Evolutionary conservation across 1,140 invertebrate genomes (phyloP).

Genomic region (Lordiphosa collinella): DNA sequence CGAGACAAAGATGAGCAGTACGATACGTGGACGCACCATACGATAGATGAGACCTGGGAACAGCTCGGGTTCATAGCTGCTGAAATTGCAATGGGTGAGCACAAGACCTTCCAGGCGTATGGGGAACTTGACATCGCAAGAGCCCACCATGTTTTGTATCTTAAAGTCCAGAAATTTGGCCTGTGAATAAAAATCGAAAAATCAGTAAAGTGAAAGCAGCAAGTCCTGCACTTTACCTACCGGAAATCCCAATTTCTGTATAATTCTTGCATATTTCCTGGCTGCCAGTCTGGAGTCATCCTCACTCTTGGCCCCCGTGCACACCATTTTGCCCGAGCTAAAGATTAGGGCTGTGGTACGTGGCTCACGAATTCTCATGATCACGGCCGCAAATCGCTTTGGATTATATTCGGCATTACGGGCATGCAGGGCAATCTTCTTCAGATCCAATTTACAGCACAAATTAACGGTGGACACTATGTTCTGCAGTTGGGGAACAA

Average conservation of each 20-base stretch:
- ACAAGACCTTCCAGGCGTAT: constrained; percentile 98
- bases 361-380: constrained; percentile 99
- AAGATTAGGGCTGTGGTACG: constrained; percentile 99
- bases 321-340: constrained; percentile 99
- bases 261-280: constrained; percentile 99
- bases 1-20: constrained; percentile 98
- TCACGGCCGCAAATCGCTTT: constrained; percentile 99
- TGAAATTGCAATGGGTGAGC: constrained; percentile 98
- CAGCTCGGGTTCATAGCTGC: constrained; percentile 95
- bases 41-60: constrained; percentile 99
- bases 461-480: constrained; percentile 99
- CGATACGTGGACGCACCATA: constrained; percentile 99
- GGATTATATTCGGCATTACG: constrained; percentile 99
- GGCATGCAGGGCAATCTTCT: constrained; percentile 98
- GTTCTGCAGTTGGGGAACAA: constrained; percentile 96
- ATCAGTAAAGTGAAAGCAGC: neutral
- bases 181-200: constrained; percentile 81
- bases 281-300: constrained; percentile 97
- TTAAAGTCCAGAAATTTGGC: constrained; percentile 99
- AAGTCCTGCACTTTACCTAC: constrained; percentile 80
- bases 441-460: constrained; percentile 96
- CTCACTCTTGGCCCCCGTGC: constrained; percentile 99
- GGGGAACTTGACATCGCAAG: constrained; percentile 99
- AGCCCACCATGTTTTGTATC: constrained; percentile 99
- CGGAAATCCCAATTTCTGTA: constrained; percentile 98